Evolutionary conservation across 2,797 vertebrate species (phyloP), one percentile per base, ranked within the genome.

Genomic region (Cynopterus sphinx): DNA sequence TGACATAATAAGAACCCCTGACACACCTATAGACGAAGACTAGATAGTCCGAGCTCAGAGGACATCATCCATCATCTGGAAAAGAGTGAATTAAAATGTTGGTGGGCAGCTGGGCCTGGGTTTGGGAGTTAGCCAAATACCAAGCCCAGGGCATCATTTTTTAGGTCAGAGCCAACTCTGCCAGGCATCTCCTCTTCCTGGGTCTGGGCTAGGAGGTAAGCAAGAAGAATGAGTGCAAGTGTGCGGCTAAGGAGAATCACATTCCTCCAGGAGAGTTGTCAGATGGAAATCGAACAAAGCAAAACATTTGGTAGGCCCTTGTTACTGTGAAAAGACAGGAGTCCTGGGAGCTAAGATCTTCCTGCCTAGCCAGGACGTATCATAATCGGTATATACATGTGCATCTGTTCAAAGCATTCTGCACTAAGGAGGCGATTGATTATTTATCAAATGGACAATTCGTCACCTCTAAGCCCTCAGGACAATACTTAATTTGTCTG

Each of bases 401-500:
- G 24, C 55, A 46, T 46, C n/a, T 95, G 82, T 46, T 33, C 43
- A 59, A 65, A 77, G 39, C 61, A 2, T 82, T 90, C 55, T 22
- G 3, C 21, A 28, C 17, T n/a, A 17, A 63, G 9, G 36, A 78
- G 12, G 57, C 92, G 31, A 78, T 68, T 22, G 5, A 75, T 78
- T 90, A 70, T 61, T 74, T 90, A 86, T 63, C 31, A 74, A 9
- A 59, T 43, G 49, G 74, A 51, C 41, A 96, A 74, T 53, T 59
- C 65, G 81, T 90, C 51, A 78, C 71, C 51, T 95, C 53, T 81
- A 79, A 90, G 17, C 74, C 67, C 43, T 49, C 15, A 68, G 43
- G 63, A 93, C 91, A 55, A 77, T 61, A 57, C 46, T 67, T 88
- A 17, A 83, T 79, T 90, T 96, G 85, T 95, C 73, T 79, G 19